Conservation (phyloP, 2,797 vertebrate species). For the Australoheros facetus region DNA sequence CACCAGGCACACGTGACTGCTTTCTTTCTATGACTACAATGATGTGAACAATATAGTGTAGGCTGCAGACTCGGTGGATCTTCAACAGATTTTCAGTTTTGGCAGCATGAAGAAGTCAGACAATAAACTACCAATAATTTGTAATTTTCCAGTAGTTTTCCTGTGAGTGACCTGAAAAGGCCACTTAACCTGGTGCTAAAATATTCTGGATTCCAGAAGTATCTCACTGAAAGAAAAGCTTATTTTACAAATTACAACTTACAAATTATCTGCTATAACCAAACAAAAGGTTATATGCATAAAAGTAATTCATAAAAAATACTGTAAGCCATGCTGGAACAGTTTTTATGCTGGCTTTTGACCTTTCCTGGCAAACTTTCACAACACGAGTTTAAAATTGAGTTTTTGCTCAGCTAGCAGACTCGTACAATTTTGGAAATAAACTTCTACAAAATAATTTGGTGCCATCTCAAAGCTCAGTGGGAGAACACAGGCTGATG, state of each 20-base stretch:
- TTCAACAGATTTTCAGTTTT: not conserved
- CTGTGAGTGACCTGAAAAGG: not conserved
- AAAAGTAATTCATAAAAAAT: not conserved
- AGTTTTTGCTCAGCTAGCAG: not conserved
- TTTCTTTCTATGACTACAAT: not conserved
- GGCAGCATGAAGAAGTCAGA: not conserved
- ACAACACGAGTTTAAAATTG: not conserved
- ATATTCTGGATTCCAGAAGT: not conserved
- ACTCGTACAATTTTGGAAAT: conserved; percentile 20
- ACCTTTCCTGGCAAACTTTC: not conserved
- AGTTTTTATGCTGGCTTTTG: not conserved
- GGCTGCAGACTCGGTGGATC: not conserved
- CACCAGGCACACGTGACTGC: no score
- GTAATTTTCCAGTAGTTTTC: not conserved
- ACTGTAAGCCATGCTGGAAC: not conserved
- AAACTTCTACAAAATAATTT: conserved; percentile 7
- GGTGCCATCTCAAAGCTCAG: conserved; percentile 39
- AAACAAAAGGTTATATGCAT: not conserved
- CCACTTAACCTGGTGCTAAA: not conserved
- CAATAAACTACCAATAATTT: not conserved
- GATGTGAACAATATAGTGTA: not conserved
- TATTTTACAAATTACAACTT: not conserved
- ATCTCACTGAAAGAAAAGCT: not conserved
- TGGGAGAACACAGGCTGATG: conserved; percentile 41
- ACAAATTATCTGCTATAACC: not conserved